These are phyloP conservation scores for Acanthurus lineatus DNA, from an alignment of 2,797 vertebrate genomes.

Conservation along the genomic window DNA sequence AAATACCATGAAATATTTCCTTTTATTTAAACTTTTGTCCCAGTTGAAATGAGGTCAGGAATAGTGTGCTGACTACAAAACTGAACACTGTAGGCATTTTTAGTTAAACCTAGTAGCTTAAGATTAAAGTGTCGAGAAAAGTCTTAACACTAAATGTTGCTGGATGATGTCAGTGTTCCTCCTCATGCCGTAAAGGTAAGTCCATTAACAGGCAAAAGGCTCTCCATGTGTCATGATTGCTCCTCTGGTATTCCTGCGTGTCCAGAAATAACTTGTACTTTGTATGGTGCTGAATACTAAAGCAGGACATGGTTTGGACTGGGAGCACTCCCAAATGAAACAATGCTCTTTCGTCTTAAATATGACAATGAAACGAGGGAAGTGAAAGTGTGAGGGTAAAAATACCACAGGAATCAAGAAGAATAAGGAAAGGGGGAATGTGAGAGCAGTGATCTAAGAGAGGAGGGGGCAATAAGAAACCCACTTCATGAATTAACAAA, in stretches of 20 bases:
- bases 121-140: conserved; percentile 18
- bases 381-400: conserved; percentile 41
- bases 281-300: conserved; percentile 71
- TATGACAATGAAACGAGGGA: conserved; percentile 54
- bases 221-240: conserved; percentile 53
- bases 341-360: conserved; percentile 51
- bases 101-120: neutral
- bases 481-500: conserved; percentile 82
- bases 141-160: conserved; percentile 37
- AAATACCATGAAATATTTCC: neutral
- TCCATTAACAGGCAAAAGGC: conserved; percentile 63
- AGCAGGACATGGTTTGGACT: conserved; percentile 61
- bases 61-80: neutral
- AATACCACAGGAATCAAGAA: conserved; percentile 58
- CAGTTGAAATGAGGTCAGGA: neutral
- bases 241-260: conserved; percentile 52
- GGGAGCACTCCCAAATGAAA: conserved; percentile 64
- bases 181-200: conserved; percentile 48
- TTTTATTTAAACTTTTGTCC: neutral
- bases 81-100: neutral
- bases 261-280: conserved; percentile 73
- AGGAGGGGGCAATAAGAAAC: conserved; percentile 57
- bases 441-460: conserved; percentile 56
- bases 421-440: conserved; percentile 58
- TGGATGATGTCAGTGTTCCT: conserved; percentile 36